phyloP scores from a whole-genome alignment of 64 coral and sea anemone genomes.

The Stylophora pistillata region DNA sequence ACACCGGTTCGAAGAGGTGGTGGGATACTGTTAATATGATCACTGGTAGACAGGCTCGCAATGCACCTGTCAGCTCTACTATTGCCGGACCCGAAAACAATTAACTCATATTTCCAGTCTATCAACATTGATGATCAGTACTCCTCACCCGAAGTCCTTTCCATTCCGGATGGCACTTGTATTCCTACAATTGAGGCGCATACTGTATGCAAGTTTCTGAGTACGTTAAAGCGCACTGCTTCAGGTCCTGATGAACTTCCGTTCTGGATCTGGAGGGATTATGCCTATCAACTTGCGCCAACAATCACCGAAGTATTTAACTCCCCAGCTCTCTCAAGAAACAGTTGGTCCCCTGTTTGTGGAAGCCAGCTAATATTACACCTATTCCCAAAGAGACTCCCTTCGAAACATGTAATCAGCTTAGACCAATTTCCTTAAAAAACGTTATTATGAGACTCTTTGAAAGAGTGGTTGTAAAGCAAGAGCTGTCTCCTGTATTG shows the following conservation, averaged over 20 bases:
- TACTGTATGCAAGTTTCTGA: constrained; percentile 29
- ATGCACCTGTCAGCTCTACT: constrained; percentile 7
- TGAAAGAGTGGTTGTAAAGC: constrained; percentile 1
- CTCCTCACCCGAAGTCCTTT: constrained; percentile 24
- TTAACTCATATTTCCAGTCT: constrained; percentile 12
- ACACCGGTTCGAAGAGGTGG: constrained; percentile 16
- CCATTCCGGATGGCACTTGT: constrained; percentile 51
- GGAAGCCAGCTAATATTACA: constrained; percentile 51
- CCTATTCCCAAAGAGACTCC: constrained; percentile 39
- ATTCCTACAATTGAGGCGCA: constrained; percentile 29
- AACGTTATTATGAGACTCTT: constrained; percentile 32
- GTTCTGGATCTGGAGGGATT: constrained; percentile 57
- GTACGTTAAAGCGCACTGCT: constrained; percentile 36
- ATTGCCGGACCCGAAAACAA: constrained; percentile 30
- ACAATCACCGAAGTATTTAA: constrained; percentile 22
- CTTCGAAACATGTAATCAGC: not conserved
- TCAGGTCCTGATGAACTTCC: constrained; percentile 55
- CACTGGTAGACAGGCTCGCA: not conserved
- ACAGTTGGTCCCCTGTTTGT: constrained; percentile 21
- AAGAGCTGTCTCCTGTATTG: not conserved
- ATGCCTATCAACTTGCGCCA: constrained; percentile 49
- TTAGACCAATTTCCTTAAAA: constrained; percentile 32
- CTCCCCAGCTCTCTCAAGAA: constrained; percentile 20
- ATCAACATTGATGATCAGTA: constrained; percentile 31
- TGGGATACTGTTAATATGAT: constrained; percentile 50